Evolutionary conservation across 2,888 invertebrate species (phyloP).

Genomic region (Leptothorax acervorum): DNA sequence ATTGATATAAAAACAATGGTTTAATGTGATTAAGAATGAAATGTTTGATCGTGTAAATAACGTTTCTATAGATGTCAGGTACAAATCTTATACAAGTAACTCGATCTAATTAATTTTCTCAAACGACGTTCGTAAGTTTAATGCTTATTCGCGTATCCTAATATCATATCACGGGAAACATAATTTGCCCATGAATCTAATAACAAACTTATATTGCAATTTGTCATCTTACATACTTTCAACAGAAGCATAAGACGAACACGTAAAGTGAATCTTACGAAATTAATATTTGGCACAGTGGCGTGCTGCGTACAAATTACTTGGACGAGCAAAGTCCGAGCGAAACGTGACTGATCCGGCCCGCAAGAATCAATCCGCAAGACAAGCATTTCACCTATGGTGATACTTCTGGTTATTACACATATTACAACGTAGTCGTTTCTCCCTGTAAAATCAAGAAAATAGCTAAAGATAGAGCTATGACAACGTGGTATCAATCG

Average conservation of each 20-base stretch:
- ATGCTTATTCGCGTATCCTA: constrained; percentile 75
- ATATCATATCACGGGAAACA: constrained; percentile 78
- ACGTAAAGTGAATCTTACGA: constrained; percentile 61
- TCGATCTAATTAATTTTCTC: constrained; percentile 71
- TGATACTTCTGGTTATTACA: constrained; percentile 7
- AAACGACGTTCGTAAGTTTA: constrained; percentile 72
- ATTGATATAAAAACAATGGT: constrained; percentile 31
- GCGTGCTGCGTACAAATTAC: constrained; percentile 70
- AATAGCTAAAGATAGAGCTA: not conserved
- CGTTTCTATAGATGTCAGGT: constrained; percentile 79
- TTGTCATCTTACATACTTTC: constrained; percentile 85
- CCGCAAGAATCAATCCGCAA: not conserved
- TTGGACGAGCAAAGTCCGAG: constrained; percentile 34
- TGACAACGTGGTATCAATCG: not conserved
- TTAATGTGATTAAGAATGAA: constrained; percentile 47
- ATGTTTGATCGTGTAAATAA: constrained; percentile 63
- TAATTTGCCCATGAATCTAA: constrained; percentile 75
- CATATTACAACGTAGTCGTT: not conserved
- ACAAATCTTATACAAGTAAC: constrained; percentile 81
- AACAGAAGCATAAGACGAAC: constrained; percentile 76
- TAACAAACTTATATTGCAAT: constrained; percentile 75
- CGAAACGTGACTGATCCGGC: not conserved
- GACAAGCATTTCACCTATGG: not conserved
- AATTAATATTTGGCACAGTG: constrained; percentile 76
- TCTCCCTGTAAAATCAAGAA: constrained; percentile 7